These are phyloP conservation scores for Drosophila eohydei DNA, from an alignment of 2,888 invertebrate genomes.

Conservation along the genomic window DNA sequence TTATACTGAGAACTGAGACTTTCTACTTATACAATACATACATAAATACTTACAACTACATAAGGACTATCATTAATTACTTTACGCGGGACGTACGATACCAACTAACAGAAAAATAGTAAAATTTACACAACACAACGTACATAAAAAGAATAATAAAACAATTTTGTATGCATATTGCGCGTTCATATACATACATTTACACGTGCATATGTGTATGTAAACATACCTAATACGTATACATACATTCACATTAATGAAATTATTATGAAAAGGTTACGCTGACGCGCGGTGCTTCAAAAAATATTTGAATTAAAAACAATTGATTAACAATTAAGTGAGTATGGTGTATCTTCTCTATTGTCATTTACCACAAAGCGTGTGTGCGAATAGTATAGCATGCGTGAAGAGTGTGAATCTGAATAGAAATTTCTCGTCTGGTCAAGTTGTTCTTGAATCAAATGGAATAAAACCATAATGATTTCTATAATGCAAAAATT, in stretches of 20 bases:
- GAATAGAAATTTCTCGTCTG: conserved; percentile 4
- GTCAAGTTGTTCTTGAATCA: conserved; percentile 5
- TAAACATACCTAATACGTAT: conserved; percentile 13
- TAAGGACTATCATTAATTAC: conserved; percentile 68
- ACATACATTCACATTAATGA: conserved; percentile 5
- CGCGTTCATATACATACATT: not conserved
- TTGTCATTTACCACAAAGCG: not conserved
- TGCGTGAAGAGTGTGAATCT: conserved; percentile 27
- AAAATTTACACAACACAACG: conserved; percentile 63
- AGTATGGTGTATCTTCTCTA: conserved; percentile 15
- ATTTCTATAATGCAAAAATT: conserved; percentile 8
- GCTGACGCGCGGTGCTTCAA: conserved; percentile 76
- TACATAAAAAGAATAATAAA: conserved; percentile 8
- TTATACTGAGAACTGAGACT: conserved; percentile 81
- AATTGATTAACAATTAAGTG: conserved; percentile 12
- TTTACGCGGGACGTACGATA: conserved; percentile 60
- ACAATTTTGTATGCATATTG: conserved; percentile 16
- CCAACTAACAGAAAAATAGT: conserved; percentile 68
- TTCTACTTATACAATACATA: conserved; percentile 69
- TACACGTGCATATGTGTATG: not conserved
- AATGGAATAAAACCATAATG: not conserved
- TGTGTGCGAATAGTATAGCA: conserved; percentile 31
- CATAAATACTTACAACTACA: conserved; percentile 57
- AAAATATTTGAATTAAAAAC: conserved; percentile 25
- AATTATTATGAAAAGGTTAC: conserved; percentile 42